Percentiles rank a stretch among this genome's conserved stretches.
These are phyloP conservation scores for Cynodonichthys magdalenae DNA, from an alignment of 2,797 vertebrate species.

Conservation along the genomic window DNA sequence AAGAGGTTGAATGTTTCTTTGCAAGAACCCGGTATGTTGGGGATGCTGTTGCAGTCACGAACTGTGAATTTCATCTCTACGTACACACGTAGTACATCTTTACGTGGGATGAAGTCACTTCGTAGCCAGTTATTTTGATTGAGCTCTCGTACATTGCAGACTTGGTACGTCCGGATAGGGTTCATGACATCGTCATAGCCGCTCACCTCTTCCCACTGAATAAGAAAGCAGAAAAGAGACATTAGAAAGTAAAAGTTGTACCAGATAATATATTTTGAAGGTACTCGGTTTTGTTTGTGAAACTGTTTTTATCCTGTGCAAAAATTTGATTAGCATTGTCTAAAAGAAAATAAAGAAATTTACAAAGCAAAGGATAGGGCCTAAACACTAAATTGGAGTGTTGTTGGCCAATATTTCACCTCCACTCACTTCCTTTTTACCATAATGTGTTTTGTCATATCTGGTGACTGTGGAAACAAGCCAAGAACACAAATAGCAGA, in stretches of 20 bases:
- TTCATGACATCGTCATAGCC: conserved; percentile 96
- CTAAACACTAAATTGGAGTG: conserved; percentile 18
- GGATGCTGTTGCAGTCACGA: conserved; percentile 97
- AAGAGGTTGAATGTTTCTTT: conserved; percentile 99
- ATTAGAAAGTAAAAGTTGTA: conserved; percentile 25
- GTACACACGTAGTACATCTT: conserved; percentile 92
- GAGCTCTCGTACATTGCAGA: conserved; percentile 90
- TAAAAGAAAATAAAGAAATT: conserved; percentile 8
- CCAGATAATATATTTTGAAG: background rate
- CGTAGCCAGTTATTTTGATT: conserved; percentile 99
- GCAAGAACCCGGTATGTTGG: conserved; percentile 97
- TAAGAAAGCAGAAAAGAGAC: conserved; percentile 30
- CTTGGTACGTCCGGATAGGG: conserved; percentile 97
- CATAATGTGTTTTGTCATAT: conserved; percentile 50
- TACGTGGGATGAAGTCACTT: conserved; percentile 92
- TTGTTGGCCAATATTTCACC: conserved; percentile 49
- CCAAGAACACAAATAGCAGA: conserved; percentile 60
- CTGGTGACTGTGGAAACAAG: conserved; percentile 62
- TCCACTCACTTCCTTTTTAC: conserved; percentile 36
- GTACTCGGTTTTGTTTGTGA: conserved; percentile 5
- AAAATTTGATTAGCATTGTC: conserved; percentile 7
- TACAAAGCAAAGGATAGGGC: conserved; percentile 2
- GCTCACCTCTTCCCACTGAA: conserved; percentile 97
- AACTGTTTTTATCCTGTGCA: background rate
- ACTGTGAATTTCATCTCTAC: conserved; percentile 98